phyloP scores from a whole-genome alignment of 1,140 invertebrate genomes.

The Asobara japonica region DNA sequence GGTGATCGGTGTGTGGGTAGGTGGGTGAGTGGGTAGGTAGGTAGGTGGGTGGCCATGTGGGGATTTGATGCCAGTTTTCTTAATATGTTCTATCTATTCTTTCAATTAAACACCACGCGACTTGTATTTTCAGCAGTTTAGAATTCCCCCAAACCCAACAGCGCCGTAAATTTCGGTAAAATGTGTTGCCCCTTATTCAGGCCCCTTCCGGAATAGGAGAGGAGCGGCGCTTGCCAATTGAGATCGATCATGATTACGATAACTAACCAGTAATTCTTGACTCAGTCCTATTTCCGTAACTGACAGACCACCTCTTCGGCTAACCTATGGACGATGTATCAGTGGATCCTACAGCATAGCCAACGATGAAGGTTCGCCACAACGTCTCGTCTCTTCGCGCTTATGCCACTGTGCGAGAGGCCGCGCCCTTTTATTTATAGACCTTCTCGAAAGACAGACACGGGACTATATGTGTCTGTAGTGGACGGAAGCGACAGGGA shows the following conservation, averaged over 20 bases:
- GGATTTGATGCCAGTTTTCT: no score
- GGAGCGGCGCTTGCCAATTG: not conserved
- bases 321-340: not conserved
- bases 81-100: no score
- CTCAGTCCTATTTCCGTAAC: not conserved
- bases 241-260: not conserved
- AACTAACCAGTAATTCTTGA: not conserved
- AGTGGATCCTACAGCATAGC: not conserved
- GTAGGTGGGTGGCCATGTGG: no score
- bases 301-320: not conserved
- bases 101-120: no score
- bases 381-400: conserved; percentile 6
- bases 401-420: not conserved
- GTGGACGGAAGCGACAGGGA: conserved; percentile 27
- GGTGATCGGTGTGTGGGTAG: no score
- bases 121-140: no score
- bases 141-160: no score
- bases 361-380: not conserved
- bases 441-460: conserved; percentile 25
- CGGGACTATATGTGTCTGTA: conserved; percentile 11
- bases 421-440: conserved; percentile 35
- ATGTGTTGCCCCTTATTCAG: no score
- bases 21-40: no score
- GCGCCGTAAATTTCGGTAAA: no score
- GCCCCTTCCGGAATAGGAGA: not conserved